These are phyloP conservation scores for Cheilosia variabilis DNA, from an alignment of 2,888 invertebrate genomes.

Conservation along the genomic window DNA sequence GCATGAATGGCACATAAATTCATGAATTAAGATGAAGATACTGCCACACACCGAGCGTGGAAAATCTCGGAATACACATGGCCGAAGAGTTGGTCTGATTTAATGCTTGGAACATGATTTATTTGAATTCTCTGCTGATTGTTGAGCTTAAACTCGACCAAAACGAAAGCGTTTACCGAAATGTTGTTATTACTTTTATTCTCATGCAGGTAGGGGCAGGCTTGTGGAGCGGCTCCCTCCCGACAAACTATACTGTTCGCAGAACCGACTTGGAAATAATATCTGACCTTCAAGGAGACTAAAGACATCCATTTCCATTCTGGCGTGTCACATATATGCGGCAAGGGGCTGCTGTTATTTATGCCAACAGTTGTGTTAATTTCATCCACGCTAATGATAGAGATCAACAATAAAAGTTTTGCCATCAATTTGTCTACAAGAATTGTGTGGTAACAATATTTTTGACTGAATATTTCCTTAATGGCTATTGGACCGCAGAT, in stretches of 20 bases:
- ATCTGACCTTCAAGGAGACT: conserved; percentile 53
- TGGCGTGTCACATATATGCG: conserved; percentile 39
- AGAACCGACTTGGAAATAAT: conserved; percentile 20
- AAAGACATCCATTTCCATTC: conserved; percentile 51
- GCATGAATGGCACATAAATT: conserved; percentile 74
- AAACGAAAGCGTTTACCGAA: conserved; percentile 59
- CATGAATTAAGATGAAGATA: conserved; percentile 75
- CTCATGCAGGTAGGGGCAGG: background rate
- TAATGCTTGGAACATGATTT: conserved; percentile 73
- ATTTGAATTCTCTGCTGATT: conserved; percentile 63
- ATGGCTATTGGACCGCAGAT: conserved; percentile 66
- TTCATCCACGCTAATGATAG: conserved; percentile 67
- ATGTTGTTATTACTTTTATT: conserved; percentile 29
- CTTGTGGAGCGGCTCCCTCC: conserved; percentile 5
- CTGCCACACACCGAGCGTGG: conserved; percentile 78
- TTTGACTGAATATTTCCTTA: conserved; percentile 13
- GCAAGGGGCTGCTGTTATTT: conserved; percentile 59
- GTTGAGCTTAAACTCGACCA: conserved; percentile 46
- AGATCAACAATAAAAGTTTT: conserved; percentile 74
- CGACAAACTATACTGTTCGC: conserved; percentile 31
- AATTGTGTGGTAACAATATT: conserved; percentile 17
- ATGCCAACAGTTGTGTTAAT: conserved; percentile 63
- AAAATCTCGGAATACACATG: conserved; percentile 42
- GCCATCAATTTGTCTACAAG: conserved; percentile 73
- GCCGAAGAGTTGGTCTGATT: conserved; percentile 51